Evolutionary conservation across 2,888 invertebrate species (phyloP), one percentile per base, ranked within the genome.

Genomic region (Mimas tiliae): DNA sequence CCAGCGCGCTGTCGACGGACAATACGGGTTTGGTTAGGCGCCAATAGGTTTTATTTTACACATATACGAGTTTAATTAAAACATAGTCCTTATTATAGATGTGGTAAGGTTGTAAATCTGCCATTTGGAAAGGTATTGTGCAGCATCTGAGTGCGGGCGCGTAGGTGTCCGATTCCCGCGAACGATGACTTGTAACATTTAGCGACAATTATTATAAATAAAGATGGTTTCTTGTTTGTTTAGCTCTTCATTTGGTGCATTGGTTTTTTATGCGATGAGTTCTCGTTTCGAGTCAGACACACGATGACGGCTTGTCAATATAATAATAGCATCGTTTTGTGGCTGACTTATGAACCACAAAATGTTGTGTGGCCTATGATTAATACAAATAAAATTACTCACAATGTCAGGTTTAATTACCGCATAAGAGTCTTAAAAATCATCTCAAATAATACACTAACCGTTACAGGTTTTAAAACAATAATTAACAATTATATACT

Each of bases 141-240:
- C 72, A 72, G 70, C 70, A 68, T 74, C 74, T 33, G 65, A 72
- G 76, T 72, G 74, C 76, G 69, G 65, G 77, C 74, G 84, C 88
- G 90, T 91, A 90, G 93, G 93, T 90, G 92, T 91, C 91, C 91
- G 85, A 73, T 87, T 93, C 87, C 88, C 81, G 80, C 77, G 90
- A 91, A 93, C 74, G 82, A 87, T 93, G 93, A 93, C 93, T 89
- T 74, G 90, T 84, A 76, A 79, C 80, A 81, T 81, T 76, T 71
- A 74, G 71, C 79, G 81, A 86, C 87, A 91, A 91, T 92, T 91
- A 92, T 89, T 85, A 87, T 90, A 89, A 90, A 90, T 90, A 91
- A 91, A 89, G 85, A 86, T 81, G 75, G 62, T 79, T 84, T 86
- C 86, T 72, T 92, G 84, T 92, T 93, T 91, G 89, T 89, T 91